These are phyloP conservation scores for Eufriesea mexicana DNA, from an alignment of 1,140 invertebrate genomes.

Conservation along the genomic window DNA sequence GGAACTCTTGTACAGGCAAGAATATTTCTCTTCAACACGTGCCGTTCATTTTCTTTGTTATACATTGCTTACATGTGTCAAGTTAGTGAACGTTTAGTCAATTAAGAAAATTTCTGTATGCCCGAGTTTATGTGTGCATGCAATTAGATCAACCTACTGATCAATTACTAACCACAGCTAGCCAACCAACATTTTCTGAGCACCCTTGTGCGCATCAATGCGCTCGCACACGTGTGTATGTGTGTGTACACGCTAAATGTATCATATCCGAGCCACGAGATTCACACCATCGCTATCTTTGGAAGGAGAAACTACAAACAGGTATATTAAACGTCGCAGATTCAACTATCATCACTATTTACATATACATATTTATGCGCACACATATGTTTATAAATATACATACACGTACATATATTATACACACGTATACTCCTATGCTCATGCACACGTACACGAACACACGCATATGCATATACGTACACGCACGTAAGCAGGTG, in stretches of 20 bases:
- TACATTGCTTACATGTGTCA: too few relatives aligned
- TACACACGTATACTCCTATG: not conserved
- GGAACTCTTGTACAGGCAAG: too few relatives aligned
- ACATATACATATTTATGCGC: not conserved
- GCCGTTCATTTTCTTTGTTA: too few relatives aligned
- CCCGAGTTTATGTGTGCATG: too few relatives aligned
- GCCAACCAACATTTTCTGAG: too few relatives aligned
- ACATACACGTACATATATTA: not conserved
- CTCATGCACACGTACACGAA: not conserved
- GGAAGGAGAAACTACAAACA: constrained; percentile 48
- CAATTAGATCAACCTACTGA: too few relatives aligned
- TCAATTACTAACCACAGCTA: too few relatives aligned
- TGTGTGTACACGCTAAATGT: constrained; percentile 60
- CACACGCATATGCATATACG: not conserved
- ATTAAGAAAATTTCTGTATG: too few relatives aligned
- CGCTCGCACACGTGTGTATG: not conserved
- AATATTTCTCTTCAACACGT: too few relatives aligned
- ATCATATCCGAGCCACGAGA: constrained; percentile 87
- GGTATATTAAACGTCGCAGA: not conserved
- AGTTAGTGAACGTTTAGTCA: too few relatives aligned
- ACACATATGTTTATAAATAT: not conserved
- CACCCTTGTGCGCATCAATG: not conserved
- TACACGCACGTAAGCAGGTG: not conserved
- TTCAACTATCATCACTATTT: not conserved
- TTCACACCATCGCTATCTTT: constrained; percentile 71